Base-by-base conservation (phyloP, 2,888 invertebrate species). In the Troides helena region DNA sequence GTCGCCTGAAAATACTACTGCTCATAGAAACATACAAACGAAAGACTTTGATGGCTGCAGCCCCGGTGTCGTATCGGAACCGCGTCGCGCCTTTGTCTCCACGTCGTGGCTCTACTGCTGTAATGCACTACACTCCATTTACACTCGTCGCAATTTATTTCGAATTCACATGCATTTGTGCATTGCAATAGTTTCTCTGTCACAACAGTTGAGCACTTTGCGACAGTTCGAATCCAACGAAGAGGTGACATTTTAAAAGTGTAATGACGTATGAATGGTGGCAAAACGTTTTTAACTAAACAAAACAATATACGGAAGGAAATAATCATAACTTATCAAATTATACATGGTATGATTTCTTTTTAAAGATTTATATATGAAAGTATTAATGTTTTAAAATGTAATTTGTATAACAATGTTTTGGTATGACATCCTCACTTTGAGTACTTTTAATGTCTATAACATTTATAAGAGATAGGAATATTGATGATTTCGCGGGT, bases 131-230 rank as follows among this genome's bases (percentile, higher is more conserved):
- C 82, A 82, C 83, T 84, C 85, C 85, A 85, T 89, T 88, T 87
- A 78, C 84, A 84, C 85, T 81, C 81, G 70, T 80, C 75, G 83
- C 86, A 85, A 85, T 88, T 88, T 86, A 78, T 87, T 86, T 79
- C 80, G 76, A 82, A 85, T 85, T 83, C 82, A 76, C 81, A 80
- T 83, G 80, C 83, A 81, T 85, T 85, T 77, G 79, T 78, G 74
- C 72, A 73, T 74, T 74, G 74, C 75, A 75, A 74, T 70, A 70
- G 75, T 81, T 80, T 79, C 76, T 80, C 80, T 80, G 81, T 77
- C 78, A 78, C 77, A 78, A 74, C 75, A 75, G 72, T 74, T 74
- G 68, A 79, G 79, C 80, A 82, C 80, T 84, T 81, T 81, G 81
- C 80, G 81, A 81, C 76, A 71, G 56, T 76, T 82, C 79, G 75